Base-by-base conservation (phyloP, 2,113 vertebrate genomes). In the Pardalotus punctatus region DNA sequence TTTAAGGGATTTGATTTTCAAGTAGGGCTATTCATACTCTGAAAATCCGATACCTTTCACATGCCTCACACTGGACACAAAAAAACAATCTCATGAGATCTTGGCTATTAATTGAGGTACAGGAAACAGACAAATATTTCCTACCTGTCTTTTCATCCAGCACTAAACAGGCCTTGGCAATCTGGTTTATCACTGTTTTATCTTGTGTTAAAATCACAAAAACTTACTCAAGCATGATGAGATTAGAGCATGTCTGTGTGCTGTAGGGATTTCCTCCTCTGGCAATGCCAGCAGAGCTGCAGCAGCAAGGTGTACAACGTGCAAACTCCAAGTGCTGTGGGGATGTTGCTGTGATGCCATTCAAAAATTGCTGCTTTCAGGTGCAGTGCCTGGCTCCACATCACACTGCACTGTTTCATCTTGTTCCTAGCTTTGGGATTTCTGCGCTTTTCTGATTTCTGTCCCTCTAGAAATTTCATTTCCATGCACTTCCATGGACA, bases 1-100 rank as follows among this genome's bases (percentile, higher is more conserved):
- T 80, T 84, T 18, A 47, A 93, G 64, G 50, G 67, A 90, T 94
- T 88, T 54, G n/a, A 90, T 88, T 93, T 83, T 92, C 71, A 81
- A 81, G 72, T 73, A 60, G 51, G 67, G 53, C 45, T 91, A 9
- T 87, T 81, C 90, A 35, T 74, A 43, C 64, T 58, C 56, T 71
- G 71, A 80, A 86, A 88, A 85, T 53, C 5, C 54, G 65, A 10
- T 54, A 45, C 48, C 42, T 88, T 91, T 85, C 45, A 85, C 23
- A 20, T 71, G 56, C 50, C 42, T 85, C 50, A 80, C 53, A 48
- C 1, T 42, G 50, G 53, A 82, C n/a, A 66, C 58, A 40, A 38
- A 69, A 27, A 72, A 80, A 36, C 11, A 76, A 27, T 53, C 36
- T 77, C 50, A 83, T 25, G 18, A 74, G 56, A 76, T 42, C 23